These are phyloP conservation scores for Sebastes itinus DNA, from an alignment of 2,797 vertebrate genomes.

Conservation along the genomic window DNA sequence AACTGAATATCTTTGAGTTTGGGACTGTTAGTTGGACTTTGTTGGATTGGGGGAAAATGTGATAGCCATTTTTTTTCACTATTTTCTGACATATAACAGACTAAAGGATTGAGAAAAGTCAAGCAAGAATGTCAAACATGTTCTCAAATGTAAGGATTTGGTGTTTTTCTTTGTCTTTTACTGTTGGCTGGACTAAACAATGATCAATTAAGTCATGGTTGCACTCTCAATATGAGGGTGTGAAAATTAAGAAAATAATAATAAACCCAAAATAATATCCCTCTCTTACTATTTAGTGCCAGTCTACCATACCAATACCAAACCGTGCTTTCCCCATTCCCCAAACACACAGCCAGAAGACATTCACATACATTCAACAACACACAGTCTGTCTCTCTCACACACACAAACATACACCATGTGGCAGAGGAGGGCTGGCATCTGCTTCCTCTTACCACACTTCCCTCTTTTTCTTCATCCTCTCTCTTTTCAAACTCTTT, in stretches of 20 bases:
- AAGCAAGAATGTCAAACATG: background rate
- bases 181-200: background rate
- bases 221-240: background rate
- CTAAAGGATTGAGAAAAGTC: background rate
- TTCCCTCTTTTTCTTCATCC: constrained; percentile 27
- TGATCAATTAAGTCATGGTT: background rate
- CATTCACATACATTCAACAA: constrained; percentile 21
- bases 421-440: constrained; percentile 67
- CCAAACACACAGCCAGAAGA: background rate
- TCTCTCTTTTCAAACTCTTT: constrained; percentile 14
- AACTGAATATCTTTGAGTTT: background rate
- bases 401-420: constrained; percentile 59
- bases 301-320: background rate
- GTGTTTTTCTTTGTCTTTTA: background rate
- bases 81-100: background rate
- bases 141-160: background rate
- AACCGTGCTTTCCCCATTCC: background rate
- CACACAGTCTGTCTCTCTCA: constrained; percentile 22
- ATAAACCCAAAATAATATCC: background rate
- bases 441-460: constrained; percentile 66
- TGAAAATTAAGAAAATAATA: background rate
- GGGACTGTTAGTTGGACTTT: background rate
- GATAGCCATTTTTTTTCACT: background rate
- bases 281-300: background rate
- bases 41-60: background rate